These are phyloP conservation scores for Amblyopsis rosae DNA, from an alignment of 2,113 vertebrate species.

Conservation along the genomic window DNA sequence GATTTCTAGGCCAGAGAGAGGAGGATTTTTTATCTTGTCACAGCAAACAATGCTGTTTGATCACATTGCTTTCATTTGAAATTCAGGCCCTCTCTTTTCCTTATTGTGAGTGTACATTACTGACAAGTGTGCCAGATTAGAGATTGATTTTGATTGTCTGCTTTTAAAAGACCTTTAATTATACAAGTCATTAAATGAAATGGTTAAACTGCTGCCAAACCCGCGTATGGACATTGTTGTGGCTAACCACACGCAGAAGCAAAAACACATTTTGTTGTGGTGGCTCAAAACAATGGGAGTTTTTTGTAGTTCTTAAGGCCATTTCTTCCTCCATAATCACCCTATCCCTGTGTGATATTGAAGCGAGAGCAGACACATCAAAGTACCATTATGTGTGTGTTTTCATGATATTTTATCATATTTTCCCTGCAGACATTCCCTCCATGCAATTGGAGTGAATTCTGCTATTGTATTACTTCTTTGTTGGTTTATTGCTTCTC, in stretches of 20 bases:
- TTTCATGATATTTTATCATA: conserved; percentile 1
- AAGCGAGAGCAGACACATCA: conserved; percentile 8
- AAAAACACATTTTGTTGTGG: too few relatives aligned
- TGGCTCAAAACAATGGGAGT: not conserved
- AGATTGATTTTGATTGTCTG: not conserved
- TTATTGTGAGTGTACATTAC: conserved; percentile 24
- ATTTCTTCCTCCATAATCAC: conserved; percentile 15
- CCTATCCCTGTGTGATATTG: conserved; percentile 8
- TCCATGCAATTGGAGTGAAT: not conserved
- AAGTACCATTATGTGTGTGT: not conserved
- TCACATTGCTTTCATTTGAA: conserved; percentile 58
- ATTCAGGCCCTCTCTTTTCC: conserved; percentile 23
- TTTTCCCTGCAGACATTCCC: conserved; percentile 13
- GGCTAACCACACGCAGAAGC: not conserved
- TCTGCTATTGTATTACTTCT: conserved; percentile 10
- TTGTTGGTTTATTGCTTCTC: conserved; percentile 18
- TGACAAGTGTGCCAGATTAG: too few relatives aligned
- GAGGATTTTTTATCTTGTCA: conserved; percentile 68
- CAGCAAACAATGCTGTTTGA: conserved; percentile 65
- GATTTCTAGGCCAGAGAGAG: conserved; percentile 71
- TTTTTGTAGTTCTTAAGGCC: not conserved
- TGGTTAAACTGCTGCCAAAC: not conserved
- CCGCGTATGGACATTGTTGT: not conserved
- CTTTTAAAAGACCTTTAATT: too few relatives aligned
- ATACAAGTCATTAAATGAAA: too few relatives aligned